Percentiles rank a stretch among this genome's conserved stretches.
Evolutionary conservation across 2,113 vertebrate genomes (phyloP).

Genomic region (Ptyas mucosa): DNA sequence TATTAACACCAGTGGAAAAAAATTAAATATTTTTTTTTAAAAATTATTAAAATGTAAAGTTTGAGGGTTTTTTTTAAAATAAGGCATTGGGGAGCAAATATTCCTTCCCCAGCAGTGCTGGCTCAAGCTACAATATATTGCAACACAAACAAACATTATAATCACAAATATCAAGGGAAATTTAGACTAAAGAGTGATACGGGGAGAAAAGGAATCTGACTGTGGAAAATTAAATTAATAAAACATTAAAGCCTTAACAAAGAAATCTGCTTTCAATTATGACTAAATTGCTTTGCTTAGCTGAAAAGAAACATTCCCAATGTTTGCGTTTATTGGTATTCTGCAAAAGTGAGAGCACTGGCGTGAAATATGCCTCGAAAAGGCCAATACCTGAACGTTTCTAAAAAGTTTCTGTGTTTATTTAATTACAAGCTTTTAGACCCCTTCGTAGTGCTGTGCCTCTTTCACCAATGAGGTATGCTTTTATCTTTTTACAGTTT

Average conservation of each 20-base stretch:
- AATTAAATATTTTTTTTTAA: background rate
- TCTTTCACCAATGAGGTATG: conserved; percentile 14
- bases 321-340: conserved; percentile 52
- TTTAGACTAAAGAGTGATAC: conserved; percentile 47
- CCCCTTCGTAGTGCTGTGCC: background rate
- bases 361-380: background rate
- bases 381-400: background rate
- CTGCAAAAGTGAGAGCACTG: background rate
- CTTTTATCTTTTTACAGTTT: background rate
- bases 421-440: conserved; percentile 26
- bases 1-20: background rate
- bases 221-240: conserved; percentile 63
- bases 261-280: conserved; percentile 40
- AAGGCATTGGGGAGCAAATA: background rate
- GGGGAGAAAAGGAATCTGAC: conserved; percentile 46
- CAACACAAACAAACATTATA: conserved; percentile 46
- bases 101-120: background rate
- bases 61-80: background rate
- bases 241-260: conserved; percentile 51
- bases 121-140: conserved; percentile 30
- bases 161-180: conserved; percentile 59
- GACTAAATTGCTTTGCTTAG: conserved; percentile 47
- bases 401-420: conserved; percentile 14
- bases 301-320: conserved; percentile 43
- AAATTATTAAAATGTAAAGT: background rate